A percentile compares a stretch with the other conserved stretches of the same genome.
phyloP scores from a whole-genome alignment of 2,113 vertebrate species.

The Myiozetetes cayanensis region DNA sequence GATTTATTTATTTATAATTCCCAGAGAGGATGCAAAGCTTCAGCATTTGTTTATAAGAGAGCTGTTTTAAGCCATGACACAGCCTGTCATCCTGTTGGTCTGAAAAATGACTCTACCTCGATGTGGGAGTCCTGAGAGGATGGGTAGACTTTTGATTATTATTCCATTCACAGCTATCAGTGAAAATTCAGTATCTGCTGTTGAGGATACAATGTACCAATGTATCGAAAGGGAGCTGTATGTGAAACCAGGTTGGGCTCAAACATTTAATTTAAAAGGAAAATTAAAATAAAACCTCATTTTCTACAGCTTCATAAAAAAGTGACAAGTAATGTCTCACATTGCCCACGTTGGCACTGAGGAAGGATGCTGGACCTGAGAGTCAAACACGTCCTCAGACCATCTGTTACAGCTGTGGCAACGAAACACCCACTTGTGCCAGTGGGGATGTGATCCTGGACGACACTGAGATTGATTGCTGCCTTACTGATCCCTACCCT shows the following conservation, averaged over 20 bases:
- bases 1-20: not conserved
- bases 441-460: not conserved
- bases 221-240: not conserved
- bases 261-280: not conserved
- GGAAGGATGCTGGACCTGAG: not conserved
- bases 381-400: not conserved
- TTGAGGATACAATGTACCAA: not conserved
- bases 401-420: not conserved
- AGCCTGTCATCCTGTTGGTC: not conserved
- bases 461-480: not conserved
- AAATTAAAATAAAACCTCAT: not conserved
- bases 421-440: not conserved
- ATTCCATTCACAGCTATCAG: not conserved
- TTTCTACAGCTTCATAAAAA: not conserved
- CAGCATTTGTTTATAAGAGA: not conserved
- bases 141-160: not conserved
- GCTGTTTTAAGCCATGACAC: not conserved
- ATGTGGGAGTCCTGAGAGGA: not conserved
- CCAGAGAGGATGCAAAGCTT: not conserved
- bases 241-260: not conserved
- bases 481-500: not conserved
- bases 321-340: not conserved
- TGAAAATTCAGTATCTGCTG: not conserved
- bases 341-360: fast-evolving
- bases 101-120: not conserved